phyloP scores from a whole-genome alignment of 2,113 vertebrate genomes.

The Upupa epops region DNA sequence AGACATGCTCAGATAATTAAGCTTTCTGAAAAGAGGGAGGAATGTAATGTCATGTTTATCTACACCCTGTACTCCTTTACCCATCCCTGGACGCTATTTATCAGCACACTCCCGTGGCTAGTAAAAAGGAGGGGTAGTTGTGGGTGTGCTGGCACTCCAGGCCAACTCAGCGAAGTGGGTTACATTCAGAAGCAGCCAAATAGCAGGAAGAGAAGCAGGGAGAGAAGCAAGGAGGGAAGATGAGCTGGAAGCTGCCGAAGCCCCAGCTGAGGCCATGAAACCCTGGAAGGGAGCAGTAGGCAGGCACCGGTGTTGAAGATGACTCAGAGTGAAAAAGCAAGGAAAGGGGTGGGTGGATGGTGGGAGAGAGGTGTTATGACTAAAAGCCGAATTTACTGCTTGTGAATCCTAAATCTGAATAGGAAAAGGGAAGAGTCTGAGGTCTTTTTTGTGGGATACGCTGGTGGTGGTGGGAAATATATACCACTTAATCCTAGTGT shows the following conservation, averaged over 20 bases:
- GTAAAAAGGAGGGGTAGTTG: neutral
- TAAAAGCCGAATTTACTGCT: constrained; percentile 56
- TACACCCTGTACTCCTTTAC: neutral
- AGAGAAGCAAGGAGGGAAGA: neutral
- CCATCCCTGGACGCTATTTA: neutral
- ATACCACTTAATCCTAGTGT: neutral
- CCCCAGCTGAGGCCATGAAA: constrained; percentile 48
- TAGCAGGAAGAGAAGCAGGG: neutral
- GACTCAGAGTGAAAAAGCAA: constrained; percentile 65
- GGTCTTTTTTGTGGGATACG: constrained; percentile 7
- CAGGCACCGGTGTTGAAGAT: constrained; percentile 44
- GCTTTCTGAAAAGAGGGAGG: neutral
- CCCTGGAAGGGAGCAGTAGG: constrained; percentile 60
- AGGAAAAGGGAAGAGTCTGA: constrained; percentile 41
- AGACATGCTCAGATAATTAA: neutral
- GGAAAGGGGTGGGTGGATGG: constrained; percentile 50
- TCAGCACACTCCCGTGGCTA: neutral
- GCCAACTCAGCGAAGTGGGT: neutral
- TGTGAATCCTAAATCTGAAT: constrained; percentile 55
- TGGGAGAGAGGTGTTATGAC: constrained; percentile 66
- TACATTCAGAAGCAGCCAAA: neutral
- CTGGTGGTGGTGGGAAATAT: neutral
- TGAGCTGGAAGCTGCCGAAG: constrained; percentile 25
- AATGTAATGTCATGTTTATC: neutral
- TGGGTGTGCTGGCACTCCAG: neutral